A percentile compares a stretch with the other conserved stretches of the same genome.
These are phyloP conservation scores for Lucifuga dentata DNA, from an alignment of 2,113 vertebrate species.

Conservation along the genomic window DNA sequence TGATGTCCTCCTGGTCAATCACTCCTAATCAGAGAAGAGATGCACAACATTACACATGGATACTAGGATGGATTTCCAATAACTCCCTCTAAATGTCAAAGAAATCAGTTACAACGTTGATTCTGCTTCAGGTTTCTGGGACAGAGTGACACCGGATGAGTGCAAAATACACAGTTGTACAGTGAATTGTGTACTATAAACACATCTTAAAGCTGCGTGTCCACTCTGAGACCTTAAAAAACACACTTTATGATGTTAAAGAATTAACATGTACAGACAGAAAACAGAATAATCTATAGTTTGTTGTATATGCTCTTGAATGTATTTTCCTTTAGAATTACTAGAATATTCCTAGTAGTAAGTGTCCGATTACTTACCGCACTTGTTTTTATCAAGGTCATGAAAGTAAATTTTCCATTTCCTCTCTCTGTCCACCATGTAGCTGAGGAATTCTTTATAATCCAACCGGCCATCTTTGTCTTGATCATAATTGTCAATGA, in stretches of 20 bases:
- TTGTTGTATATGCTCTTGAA: no score
- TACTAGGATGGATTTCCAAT: background rate
- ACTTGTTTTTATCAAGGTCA: conserved; percentile 81
- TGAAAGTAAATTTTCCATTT: conserved; percentile 84
- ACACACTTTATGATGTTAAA: background rate
- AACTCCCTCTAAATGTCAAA: background rate
- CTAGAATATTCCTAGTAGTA: background rate
- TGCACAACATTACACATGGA: conserved; percentile 66
- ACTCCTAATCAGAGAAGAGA: conserved; percentile 78
- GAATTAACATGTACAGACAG: no score
- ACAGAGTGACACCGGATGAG: background rate
- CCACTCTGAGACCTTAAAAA: conserved; percentile 1
- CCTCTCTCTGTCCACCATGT: conserved; percentile 81
- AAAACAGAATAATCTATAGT: no score
- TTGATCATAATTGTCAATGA: conserved; percentile 75
- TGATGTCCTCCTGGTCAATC: conserved; percentile 83
- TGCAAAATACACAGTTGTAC: conserved; percentile 16
- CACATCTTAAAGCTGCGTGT: background rate
- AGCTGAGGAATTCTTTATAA: conserved; percentile 81
- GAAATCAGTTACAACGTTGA: background rate
- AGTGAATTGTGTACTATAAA: conserved; percentile 36
- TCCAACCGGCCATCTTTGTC: conserved; percentile 77
- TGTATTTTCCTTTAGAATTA: background rate
- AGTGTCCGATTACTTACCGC: conserved; percentile 69
- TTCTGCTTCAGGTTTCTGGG: background rate